phyloP scores from a whole-genome alignment of 2,888 invertebrate genomes.

The Alsophila aescularia region DNA sequence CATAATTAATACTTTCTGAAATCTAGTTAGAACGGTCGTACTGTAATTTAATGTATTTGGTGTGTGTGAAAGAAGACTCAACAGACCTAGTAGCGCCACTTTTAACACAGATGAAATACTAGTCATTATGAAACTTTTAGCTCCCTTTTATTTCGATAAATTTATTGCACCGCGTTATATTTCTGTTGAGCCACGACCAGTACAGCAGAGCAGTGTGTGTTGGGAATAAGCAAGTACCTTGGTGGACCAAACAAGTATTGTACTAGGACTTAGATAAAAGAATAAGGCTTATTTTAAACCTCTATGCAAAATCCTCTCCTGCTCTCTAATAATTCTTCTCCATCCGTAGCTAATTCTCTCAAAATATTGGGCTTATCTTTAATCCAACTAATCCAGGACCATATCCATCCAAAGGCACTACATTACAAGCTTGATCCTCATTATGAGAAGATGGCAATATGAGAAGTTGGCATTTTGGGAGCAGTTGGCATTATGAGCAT shows the following conservation, averaged over 20 bases:
- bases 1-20: background rate
- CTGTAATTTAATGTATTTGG: constrained; percentile 1
- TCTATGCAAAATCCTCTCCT: background rate
- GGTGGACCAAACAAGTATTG: constrained; percentile 33
- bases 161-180: constrained; percentile 34
- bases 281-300: constrained; percentile 7
- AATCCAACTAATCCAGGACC: too few relatives aligned
- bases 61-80: constrained; percentile 3
- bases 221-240: constrained; percentile 24
- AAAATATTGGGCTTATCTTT: background rate
- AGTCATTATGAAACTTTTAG: too few relatives aligned
- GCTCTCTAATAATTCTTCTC: background rate
- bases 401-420: too few relatives aligned
- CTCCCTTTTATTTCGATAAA: constrained; percentile 30
- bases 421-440: too few relatives aligned
- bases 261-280: constrained; percentile 25
- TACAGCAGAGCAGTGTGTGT: constrained; percentile 28
- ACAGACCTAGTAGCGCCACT: constrained; percentile 6
- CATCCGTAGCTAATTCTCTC: background rate
- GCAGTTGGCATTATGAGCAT: too few relatives aligned
- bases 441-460: too few relatives aligned
- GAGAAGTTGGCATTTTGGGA: too few relatives aligned
- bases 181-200: constrained; percentile 23
- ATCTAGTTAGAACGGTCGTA: background rate
- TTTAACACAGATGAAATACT: too few relatives aligned